Evolutionary conservation across 2,113 vertebrate species (phyloP).

Genomic region (Tragelaphus buxtoni): DNA sequence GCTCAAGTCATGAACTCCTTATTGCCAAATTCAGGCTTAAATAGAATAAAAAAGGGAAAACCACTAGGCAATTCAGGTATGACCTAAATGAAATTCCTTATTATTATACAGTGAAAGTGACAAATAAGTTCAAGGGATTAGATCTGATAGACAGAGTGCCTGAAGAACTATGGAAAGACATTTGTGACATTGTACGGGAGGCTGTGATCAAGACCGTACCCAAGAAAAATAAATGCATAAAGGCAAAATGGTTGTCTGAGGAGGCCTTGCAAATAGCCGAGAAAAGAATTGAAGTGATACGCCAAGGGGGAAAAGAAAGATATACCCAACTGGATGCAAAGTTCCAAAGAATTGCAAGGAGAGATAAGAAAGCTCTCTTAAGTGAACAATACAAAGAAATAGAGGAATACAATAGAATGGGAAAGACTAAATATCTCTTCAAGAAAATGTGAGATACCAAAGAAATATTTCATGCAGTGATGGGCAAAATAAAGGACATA

Average conservation of each 20-base stretch:
- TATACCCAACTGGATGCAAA: background rate
- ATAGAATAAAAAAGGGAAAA: background rate
- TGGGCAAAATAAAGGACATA: background rate
- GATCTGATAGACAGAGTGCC: background rate
- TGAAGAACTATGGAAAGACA: background rate
- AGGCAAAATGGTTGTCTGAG: background rate
- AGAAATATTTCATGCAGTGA: background rate
- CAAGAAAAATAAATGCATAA: background rate
- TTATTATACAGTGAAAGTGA: background rate
- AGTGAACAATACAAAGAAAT: background rate
- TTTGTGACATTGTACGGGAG: background rate
- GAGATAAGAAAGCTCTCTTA: background rate
- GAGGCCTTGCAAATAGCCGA: background rate
- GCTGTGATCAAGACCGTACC: background rate
- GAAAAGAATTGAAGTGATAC: background rate
- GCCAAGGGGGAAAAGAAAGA: background rate
- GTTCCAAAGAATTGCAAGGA: background rate
- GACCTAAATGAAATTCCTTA: background rate
- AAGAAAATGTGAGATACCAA: background rate
- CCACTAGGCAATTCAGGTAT: background rate
- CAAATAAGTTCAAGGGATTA: background rate
- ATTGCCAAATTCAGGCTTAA: background rate
- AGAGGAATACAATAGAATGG: background rate
- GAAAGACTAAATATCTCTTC: background rate
- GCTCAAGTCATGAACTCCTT: background rate